Evolutionary conservation across 2,797 vertebrate genomes (phyloP), one percentile per base, ranked within the genome.

Genomic region (Takifugu ocellatus): DNA sequence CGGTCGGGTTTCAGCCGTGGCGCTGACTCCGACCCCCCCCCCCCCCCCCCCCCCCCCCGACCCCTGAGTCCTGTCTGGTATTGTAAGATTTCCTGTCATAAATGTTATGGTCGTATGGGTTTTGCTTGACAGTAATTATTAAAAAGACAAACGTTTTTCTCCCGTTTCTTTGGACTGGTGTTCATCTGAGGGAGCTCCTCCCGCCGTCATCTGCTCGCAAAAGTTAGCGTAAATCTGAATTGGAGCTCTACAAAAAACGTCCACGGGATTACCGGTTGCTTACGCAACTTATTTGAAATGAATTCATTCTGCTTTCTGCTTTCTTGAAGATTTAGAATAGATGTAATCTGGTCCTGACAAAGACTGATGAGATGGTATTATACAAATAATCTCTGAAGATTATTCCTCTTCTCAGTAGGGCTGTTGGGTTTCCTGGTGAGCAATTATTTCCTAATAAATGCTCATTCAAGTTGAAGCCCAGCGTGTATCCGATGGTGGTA

Each of bases 11-110:
- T 73, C 83, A 84, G 85, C 85, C 71, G 72, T 70, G 79, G 77
- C 77, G 75, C 78, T 52, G 56, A 70, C 81, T 76, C 83, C 80
- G 87, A 84, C 68, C 81, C 70, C 81, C 16, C 17, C 6, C 16
- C 44, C 16, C 17, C 6, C 16, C 44, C 81, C 70, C 81, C n/a
- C n/a, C n/a, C n/a, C 16, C 17, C 6, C 16, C 44, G 8, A 4
- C 42, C 44, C 68, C 75, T 76, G 66, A 83, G 79, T 88, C 90
- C 84, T 86, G 90, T 91, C 86, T 84, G 87, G 87, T 91, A 89
- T 87, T 84, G 88, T 91, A 87, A 90, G 81, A 90, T 87, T 87
- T 89, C 84, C 86, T 88, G 87, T 91, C 87, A 87, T 90, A 85
- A 84, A 89, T 90, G 89, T 90, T 89, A 84, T 79, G 85, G 82